Base-by-base conservation (phyloP, 2,113 vertebrate genomes). In the Tragelaphus imberbis region DNA sequence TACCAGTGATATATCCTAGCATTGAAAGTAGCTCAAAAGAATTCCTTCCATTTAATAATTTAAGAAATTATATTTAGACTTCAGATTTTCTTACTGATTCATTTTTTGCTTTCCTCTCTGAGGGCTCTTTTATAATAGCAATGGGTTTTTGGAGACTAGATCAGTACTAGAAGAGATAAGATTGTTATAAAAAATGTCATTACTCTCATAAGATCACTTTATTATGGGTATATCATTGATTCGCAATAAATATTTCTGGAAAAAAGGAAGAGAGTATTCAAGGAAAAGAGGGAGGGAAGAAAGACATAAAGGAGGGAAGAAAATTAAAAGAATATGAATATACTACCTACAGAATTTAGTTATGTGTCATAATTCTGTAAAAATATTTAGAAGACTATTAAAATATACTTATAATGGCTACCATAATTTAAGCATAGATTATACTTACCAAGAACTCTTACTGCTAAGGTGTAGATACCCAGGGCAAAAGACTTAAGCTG, bases 401-500 rank as follows among this genome's bases (percentile, higher is more conserved):
- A 95, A 90, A 94, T 88, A 79, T 19, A 93, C 19, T 91, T 96
- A 28, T 25, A 3, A 84, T 68, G 19, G 25, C 1, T 44, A 88
- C 61, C 21, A 19, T 53, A 84, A 80, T 86, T 71, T 71, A 91
- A 96, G n/a, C 9, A 56, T 25, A 85, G 12, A 91, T 79, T 53
- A 15, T 89, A 99, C 99, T 99, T 98, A 99, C 99, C 99, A 30
- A 99, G 99, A 79, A 99, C 99, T 93, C 99, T 99, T 92, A 99
- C 98, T 82, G 99, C 99, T 98, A 99, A 94, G 1, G 99, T 99
- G 92, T 99, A 99, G 95, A 99, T 99, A 94, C 99, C 99, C 97
- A 99, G 98, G 33, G 99, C 99, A 55, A 99, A 99, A 10, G 99
- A 99, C 98, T 99, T 99, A 63, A 99, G 98, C 81, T 99, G 99